Base-by-base conservation (phyloP, 2,797 vertebrate genomes). In the Antennarius maculatus region DNA sequence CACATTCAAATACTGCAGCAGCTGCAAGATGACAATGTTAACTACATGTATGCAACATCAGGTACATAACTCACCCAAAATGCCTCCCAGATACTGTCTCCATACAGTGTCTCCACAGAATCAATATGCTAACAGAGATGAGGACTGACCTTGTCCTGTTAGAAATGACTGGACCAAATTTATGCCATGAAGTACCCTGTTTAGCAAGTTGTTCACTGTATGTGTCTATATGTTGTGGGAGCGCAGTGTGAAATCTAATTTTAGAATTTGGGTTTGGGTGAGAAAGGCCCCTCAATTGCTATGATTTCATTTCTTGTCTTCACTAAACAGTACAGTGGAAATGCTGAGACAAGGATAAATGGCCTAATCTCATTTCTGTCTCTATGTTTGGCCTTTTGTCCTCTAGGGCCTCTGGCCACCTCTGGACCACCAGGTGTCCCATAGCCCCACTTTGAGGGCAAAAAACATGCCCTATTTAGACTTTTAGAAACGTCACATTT, bases 401-500 rank as follows among this genome's bases (percentile, higher is more conserved):
- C 50, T 66, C 77, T 74, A 3, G 42, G 77, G 80, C 73, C 71
- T 61, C 66, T 71, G 61, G 79, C 76, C 78, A 85, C 71, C 74
- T 67, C 77, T 54, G 60, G 86, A 88, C 82, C 84, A 78, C 77
- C 79, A 78, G 75, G 82, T 86, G 82, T 66, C 82, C 83, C 59
- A 69, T 80, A 67, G 81, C 61, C 54, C 63, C 52, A 3, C 80
- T 78, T 80, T 74, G 75, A 57, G 79, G 66, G 67, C 67, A 18
- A 79, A 46, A 78, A 73, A 50, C 57, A 68, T 81, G 76, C 60
- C 69, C 79, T 69, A 76, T 78, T 80, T 88, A 83, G 77, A 72
- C 77, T 83, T 88, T 88, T 87, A 73, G 80, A 91, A 92, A 92
- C 87, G 86, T 86, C 84, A 74, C 60, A 72, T 49, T 57, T 1